Evolutionary conservation across 2,113 vertebrate genomes (phyloP), one percentile per base, ranked within the genome.

Genomic region (Zosterops lateralis): DNA sequence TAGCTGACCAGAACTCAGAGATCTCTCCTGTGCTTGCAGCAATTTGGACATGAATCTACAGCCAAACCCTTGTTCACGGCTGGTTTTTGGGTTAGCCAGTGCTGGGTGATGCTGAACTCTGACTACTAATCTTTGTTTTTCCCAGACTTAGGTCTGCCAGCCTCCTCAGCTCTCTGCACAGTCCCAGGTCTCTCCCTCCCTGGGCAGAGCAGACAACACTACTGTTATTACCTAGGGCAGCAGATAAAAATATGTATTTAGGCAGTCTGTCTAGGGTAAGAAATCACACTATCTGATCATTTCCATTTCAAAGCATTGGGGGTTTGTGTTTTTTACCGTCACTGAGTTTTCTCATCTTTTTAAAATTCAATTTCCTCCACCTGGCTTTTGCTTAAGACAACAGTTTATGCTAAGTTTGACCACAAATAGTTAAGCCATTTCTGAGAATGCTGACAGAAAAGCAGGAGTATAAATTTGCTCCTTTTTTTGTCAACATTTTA

Each of bases 381-480:
- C 67, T 90, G 62, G 10, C 19, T 84, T 77, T 81, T 84, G 6
- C 32, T 92, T 70, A 71, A 90, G 64, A 73, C n/a, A 79, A 42
- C 17, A 31, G 17, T 31, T 76, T 88, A 53, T 83, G 42, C 14
- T 84, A 71, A 71, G 17, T 78, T 73, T 77, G 51, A 83, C 79
- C 51, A 80, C 64, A 78, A 95, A 81, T 16, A 84, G 38, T 88
- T 88, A 92, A 94, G 29, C 20, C 51, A 45, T 88, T 84, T 86
- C 56, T 92, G 76, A 94, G 68, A 80, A 77, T 17, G 50, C 4
- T 77, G 47, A 67, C 47, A 88, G 56, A 93, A 85, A 67, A 77
- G 4, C 0, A 0, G 7, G 14, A 54, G 47, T 40, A 47, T 76
- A 88, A 62, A 79, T 64, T 70, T 71, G 7, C 5, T 13, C 4